Conservation (phyloP, 2,797 vertebrate genomes). For the Nannoperca australis region DNA sequence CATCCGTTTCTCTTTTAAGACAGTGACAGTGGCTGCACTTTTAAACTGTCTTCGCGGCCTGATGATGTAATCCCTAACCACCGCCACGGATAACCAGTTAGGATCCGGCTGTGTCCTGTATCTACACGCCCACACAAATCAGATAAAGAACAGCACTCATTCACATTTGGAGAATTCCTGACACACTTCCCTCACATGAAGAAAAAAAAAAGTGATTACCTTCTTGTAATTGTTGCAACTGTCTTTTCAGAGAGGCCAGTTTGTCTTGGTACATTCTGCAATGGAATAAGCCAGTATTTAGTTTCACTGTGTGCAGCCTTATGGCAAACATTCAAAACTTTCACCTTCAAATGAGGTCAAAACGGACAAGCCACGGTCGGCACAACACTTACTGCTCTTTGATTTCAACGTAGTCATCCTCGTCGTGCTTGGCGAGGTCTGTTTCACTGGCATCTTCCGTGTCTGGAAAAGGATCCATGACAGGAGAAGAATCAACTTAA, state of each 20-base stretch:
- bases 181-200: background rate
- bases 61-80: constrained; percentile 32
- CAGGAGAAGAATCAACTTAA: background rate
- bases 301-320: background rate
- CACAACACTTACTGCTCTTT: constrained; percentile 95
- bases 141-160: constrained; percentile 10
- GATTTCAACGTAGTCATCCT: constrained; percentile 98
- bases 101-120: background rate
- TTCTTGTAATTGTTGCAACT: constrained; percentile 96
- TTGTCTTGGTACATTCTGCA: constrained; percentile 99
- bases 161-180: background rate
- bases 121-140: background rate
- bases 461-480: constrained; percentile 81
- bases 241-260: constrained; percentile 95
- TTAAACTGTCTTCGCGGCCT: constrained; percentile 7
- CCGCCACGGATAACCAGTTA: constrained; percentile 8
- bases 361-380: background rate
- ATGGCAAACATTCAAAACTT: background rate
- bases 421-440: constrained; percentile 96
- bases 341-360: background rate
- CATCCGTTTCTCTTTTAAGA: background rate
- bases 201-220: constrained; percentile 78
- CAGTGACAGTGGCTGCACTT: constrained; percentile 1
- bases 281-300: constrained; percentile 21
- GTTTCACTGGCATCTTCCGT: constrained; percentile 99